Evolutionary conservation across 2,113 vertebrate species (phyloP), one percentile per base, ranked within the genome.

Genomic region (Rhodinocichla rosea): DNA sequence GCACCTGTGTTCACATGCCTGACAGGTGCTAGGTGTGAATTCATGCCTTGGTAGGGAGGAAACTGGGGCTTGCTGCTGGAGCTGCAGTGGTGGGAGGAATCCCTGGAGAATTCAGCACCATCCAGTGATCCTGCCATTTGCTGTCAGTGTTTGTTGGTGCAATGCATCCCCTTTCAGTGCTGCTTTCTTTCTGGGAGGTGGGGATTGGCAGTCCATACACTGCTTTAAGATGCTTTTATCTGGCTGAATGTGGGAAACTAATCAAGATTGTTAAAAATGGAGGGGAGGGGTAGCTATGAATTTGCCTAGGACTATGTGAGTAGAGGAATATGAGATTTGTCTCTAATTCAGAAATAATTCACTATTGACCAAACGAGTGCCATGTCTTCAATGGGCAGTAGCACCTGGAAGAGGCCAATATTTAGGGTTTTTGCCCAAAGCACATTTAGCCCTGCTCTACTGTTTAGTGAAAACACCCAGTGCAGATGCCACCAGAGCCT

Each of bases 361-460:
- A 44, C 0, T 42, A 32, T 23, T 70, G 57, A 55, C 69, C 73
- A 90, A 67, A 21, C 23, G 44, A 63, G 40, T 75, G 47, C 40
- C 28, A 5, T 65, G 16, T 81, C 47, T 92, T 40, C 69, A 80
- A 3, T 0, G 1, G 45, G 62, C 70, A 73, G 53, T 75, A 88
- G 59, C 62, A 94, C 15, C 84, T 84, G 90, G 89, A 97, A 84
- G 79, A 95, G 95, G 91, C 60, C 95, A 96, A 92, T 95, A 94
- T 95, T 93, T 96, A 96, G 94, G 94, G 94, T 79, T 94, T 96
- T 95, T 94, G 37, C 67, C 82, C 83, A 89, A 90, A 94, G 96
- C 84, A 97, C 95, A 84, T 94, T 92, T 91, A 96, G 87, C 87
- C 83, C 90, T 85, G 87, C 96, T 95, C 87, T 97, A 63, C 95